Evolutionary conservation across 2,797 vertebrate genomes (phyloP), one percentile per base, ranked within the genome.

Genomic region (Rhadinocentrus ornatus): DNA sequence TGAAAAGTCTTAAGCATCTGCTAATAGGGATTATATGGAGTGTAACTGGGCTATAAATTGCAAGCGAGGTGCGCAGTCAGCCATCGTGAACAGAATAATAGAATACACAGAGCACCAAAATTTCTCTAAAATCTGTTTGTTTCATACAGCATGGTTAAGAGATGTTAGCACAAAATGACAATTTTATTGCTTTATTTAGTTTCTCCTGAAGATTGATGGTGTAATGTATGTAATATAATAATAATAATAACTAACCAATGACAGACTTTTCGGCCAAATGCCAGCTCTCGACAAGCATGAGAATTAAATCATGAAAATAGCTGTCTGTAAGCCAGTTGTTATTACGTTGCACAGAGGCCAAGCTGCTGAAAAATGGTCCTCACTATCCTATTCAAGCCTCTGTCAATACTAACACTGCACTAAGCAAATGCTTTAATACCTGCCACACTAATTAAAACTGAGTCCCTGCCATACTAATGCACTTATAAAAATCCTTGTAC

Each of bases 21-120:
- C 82, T 92, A 91, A 93, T 90, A 84, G 83, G 82, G 86, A 91
- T 88, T 92, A 91, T 92, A 90, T 89, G 83, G 85, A 76, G 90
- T 91, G 90, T 84, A 92, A 89, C 89, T 84, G 75, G 86, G 86
- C 84, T 77, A 86, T 92, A 87, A 89, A 91, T 86, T 86, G 88
- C 80, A 32, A 46, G 44, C 26, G 65, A 83, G 75, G 72, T 85
- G 71, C 61, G 55, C 48, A 31, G 56, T 75, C 70, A 81, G 75
- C 71, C 78, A 71, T 69, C 54, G 64, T 88, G 89, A 88, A 85
- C 63, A 57, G 85, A 88, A 88, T 80, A 78, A 67, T 31, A 69
- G 85, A 87, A 71, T 62, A 73, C 31, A 57, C 52, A 71, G 57
- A 80, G 79, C 71, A 56, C 78, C 78, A 37, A 77, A n/a, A 70